A percentile compares a stretch with the other conserved stretches of the same genome.
These are phyloP conservation scores for Scaeva pyrastri DNA, from an alignment of 2,888 invertebrate genomes.

Conservation along the genomic window DNA sequence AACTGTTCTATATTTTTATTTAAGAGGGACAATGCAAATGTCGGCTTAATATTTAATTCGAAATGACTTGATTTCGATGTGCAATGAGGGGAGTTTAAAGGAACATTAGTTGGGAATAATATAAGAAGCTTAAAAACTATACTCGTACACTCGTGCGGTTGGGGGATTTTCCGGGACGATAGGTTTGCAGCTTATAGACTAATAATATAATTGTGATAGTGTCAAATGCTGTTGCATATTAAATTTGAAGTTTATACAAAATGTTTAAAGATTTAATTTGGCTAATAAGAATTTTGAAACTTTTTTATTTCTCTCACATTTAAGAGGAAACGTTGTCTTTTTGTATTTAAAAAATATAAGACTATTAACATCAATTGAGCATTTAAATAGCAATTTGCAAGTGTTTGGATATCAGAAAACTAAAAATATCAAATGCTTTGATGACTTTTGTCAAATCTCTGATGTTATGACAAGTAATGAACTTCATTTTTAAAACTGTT, in stretches of 20 bases:
- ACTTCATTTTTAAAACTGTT: too few relatives aligned
- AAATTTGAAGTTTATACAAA: conserved; percentile 7
- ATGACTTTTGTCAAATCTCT: too few relatives aligned
- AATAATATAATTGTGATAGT: too few relatives aligned
- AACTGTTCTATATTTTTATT: too few relatives aligned
- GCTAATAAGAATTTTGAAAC: too few relatives aligned
- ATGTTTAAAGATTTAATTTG: neutral
- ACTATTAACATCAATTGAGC: too few relatives aligned
- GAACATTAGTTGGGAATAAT: conserved; percentile 39
- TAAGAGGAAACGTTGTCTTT: neutral
- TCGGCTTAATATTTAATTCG: conserved; percentile 59
- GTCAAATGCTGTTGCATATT: conserved; percentile 20
- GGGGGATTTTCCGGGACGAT: conserved; percentile 30
- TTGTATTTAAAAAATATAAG: too few relatives aligned
- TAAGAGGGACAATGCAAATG: conserved; percentile 32
- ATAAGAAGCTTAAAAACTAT: conserved; percentile 43
- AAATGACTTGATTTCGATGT: conserved; percentile 52
- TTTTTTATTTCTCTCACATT: neutral
- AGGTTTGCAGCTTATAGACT: conserved; percentile 18
- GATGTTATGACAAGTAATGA: too few relatives aligned
- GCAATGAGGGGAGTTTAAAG: conserved; percentile 10
- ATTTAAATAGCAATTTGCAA: too few relatives aligned
- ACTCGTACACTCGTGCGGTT: neutral
- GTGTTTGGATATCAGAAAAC: too few relatives aligned
- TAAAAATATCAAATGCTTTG: too few relatives aligned